Percentiles rank a stretch among this genome's conserved stretches.
Conservation (phyloP, 2,888 invertebrate genomes). For the Drosophila kuntzei region DNA sequence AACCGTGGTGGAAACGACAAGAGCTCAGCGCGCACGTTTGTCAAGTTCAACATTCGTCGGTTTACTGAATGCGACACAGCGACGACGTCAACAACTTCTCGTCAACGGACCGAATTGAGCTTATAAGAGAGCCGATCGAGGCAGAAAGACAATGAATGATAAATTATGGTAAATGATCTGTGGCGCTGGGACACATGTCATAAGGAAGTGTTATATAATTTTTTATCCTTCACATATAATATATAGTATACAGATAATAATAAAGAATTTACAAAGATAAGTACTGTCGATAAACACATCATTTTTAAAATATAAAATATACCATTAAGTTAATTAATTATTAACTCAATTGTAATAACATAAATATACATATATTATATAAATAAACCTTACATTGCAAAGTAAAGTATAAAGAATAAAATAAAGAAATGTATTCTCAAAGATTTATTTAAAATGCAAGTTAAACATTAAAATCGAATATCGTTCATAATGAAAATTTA, state of each 20-base stretch:
- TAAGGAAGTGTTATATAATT: constrained; percentile 25
- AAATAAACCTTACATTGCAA: too few relatives aligned
- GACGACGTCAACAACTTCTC: constrained; percentile 48
- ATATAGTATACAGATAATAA: background rate
- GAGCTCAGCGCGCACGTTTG: constrained; percentile 65
- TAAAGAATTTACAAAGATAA: too few relatives aligned
- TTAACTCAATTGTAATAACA: background rate
- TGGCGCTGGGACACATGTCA: constrained; percentile 7
- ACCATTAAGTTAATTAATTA: background rate
- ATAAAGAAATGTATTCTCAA: background rate
- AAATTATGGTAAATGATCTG: constrained; percentile 21
- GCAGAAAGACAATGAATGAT: constrained; percentile 23
- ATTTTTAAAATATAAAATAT: background rate
- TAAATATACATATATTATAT: too few relatives aligned
- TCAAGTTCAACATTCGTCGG: constrained; percentile 80
- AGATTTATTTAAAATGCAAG: too few relatives aligned
- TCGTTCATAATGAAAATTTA: too few relatives aligned
- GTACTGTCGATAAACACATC: background rate
- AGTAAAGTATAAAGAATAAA: background rate
- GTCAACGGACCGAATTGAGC: constrained; percentile 30
- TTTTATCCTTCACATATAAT: background rate
- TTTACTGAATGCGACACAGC: constrained; percentile 71
- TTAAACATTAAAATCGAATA: too few relatives aligned
- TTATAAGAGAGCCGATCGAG: constrained; percentile 33
- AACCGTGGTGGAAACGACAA: constrained; percentile 16